Base-by-base conservation (phyloP, 2,888 invertebrate species). In the Linnaemya tessellans region DNA sequence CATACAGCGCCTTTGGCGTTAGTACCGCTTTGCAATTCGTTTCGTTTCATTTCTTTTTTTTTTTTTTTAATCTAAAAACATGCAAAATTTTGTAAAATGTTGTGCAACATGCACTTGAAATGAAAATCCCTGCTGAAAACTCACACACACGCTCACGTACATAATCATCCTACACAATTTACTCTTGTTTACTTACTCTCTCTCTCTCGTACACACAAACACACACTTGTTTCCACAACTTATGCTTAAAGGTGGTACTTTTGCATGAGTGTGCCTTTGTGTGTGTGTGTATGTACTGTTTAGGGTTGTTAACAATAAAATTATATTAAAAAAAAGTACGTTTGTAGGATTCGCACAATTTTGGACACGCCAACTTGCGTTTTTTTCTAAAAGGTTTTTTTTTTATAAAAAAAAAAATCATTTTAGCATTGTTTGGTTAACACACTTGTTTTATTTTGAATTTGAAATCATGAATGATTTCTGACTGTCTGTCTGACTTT, bases 21-120 rank as follows among this genome's bases (percentile, higher is more conserved):
- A 75, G 77, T 79, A 70, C 74, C 81, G 84, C 84, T 80, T 77
- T 64, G 49, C 62, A 46, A 70, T 30, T 30, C 30, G 18, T 64
- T 65, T 49, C 3, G 5, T 30, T 30, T 30, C 5, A 49, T 49
- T 65, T 25, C 8, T 43, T 22, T 15, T 2, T 20, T 25, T 70
- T 43, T 62, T 62, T 62, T 54, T 58, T 15, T 25, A 65, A 79
- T 4, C 58, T 13, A 71, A 58, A 74, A 80, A 80, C 85, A 85
- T 85, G 85, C 82, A 85, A 85, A 82, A 82, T 79, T 78, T 77
- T 80, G 64, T 79, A 65, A 67, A 71, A 71, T 84, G 78, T 85
- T 85, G 82, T 85, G 85, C 85, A 85, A 85, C 85, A 85, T 85
- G 85, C 85, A 85, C 85, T 85, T 85, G 85, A 85, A 85, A 73